Evolutionary conservation across 2,888 invertebrate species (phyloP).

Genomic region (Odontocerum albicorne): DNA sequence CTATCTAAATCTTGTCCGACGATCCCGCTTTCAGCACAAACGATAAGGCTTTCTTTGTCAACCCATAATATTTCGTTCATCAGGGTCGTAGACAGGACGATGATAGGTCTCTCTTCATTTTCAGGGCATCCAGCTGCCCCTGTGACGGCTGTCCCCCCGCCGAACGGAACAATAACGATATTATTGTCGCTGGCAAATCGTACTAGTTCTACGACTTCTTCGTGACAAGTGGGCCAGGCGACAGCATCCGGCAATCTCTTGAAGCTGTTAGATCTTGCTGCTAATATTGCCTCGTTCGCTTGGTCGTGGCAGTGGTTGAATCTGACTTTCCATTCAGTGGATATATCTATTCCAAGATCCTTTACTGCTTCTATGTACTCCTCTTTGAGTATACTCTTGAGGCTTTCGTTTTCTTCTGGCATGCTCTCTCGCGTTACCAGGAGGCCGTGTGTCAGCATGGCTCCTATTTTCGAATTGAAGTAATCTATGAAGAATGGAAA

Average conservation of each 20-base stretch:
- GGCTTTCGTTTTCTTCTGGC: constrained; percentile 51
- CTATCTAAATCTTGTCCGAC: constrained; percentile 93
- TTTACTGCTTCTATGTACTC: constrained; percentile 52
- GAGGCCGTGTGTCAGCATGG: too few relatives aligned
- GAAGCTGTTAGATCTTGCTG: constrained; percentile 71
- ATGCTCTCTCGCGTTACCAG: too few relatives aligned
- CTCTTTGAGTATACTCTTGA: constrained; percentile 60
- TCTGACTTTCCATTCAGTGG: constrained; percentile 79
- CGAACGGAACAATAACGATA: constrained; percentile 89
- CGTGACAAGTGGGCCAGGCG: constrained; percentile 86
- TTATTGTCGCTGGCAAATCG: constrained; percentile 70
- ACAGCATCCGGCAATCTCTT: constrained; percentile 91
- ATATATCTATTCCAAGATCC: constrained; percentile 58
- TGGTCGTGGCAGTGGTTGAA: constrained; percentile 91
- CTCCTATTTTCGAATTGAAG: constrained; percentile 49
- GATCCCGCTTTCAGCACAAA: constrained; percentile 86
- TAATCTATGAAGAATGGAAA: constrained; percentile 76
- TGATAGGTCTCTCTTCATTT: constrained; percentile 76
- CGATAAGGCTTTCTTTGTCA: constrained; percentile 80
- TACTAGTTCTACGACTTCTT: constrained; percentile 83
- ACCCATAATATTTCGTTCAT: constrained; percentile 96
- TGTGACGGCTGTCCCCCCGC: constrained; percentile 93
- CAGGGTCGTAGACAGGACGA: constrained; percentile 90
- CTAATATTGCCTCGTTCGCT: constrained; percentile 86
- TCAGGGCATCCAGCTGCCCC: constrained; percentile 84